Percentiles rank a stretch among this genome's conserved stretches.
These are phyloP conservation scores for Danio rerio DNA, from an alignment of 2,113 vertebrate genomes.

Conservation along the genomic window GRCz12tu NC_133195.1:2885501-2886000, in stretches of 20 bases:
- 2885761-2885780: background rate
- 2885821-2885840: background rate
- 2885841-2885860: background rate
- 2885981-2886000: constrained; percentile 4
- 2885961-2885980: constrained; percentile 3
- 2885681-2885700: background rate
- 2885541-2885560: no score
- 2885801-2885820: background rate
- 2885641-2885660: background rate
- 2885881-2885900: background rate
- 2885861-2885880: background rate
- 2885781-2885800: background rate
- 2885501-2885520: no score
- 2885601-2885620: no score
- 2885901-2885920: constrained; percentile 1
- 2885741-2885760: background rate
- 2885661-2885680: background rate
- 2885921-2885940: background rate
- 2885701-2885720: background rate
- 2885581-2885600: no score
- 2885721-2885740: background rate
- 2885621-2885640: background rate
- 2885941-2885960: constrained; percentile 23
- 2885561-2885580: no score
- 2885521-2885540: no score